These are phyloP conservation scores for Malthinus flaveolus DNA, from an alignment of 2,888 invertebrate genomes.

Conservation along the genomic window DNA sequence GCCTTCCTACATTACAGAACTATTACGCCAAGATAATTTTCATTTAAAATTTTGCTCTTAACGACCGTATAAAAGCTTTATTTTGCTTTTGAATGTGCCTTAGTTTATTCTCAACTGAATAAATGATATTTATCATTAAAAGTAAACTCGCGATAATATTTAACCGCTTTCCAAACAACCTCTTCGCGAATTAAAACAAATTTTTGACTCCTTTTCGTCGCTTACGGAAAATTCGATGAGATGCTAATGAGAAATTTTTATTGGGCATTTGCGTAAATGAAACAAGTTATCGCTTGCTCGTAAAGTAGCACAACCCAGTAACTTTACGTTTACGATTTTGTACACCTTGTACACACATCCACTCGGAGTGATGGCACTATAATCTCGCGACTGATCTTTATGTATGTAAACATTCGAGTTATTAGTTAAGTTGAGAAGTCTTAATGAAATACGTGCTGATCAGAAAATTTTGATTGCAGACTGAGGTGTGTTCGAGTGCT, in stretches of 20 bases:
- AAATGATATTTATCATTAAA: background rate
- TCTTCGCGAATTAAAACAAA: background rate
- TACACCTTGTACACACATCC: constrained; percentile 14
- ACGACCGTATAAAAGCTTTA: constrained; percentile 4
- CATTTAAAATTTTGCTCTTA: background rate
- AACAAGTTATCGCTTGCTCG: constrained; percentile 18
- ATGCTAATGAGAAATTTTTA: constrained; percentile 26
- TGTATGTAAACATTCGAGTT: constrained; percentile 28
- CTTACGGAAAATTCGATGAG: constrained; percentile 11
- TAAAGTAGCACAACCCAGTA: constrained; percentile 19
- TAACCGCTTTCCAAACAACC: background rate
- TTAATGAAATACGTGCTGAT: constrained; percentile 36
- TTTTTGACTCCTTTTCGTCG: background rate
- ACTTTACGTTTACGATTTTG: constrained; percentile 13
- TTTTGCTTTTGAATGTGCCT: background rate
- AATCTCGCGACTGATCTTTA: constrained; percentile 29
- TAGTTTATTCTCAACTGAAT: background rate
- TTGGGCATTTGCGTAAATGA: constrained; percentile 26
- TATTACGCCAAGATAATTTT: constrained; percentile 18
- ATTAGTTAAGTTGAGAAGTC: constrained; percentile 35
- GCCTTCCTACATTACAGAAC: constrained; percentile 15
- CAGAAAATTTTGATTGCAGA: constrained; percentile 62
- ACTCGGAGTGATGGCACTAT: constrained; percentile 26
- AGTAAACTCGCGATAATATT: background rate
- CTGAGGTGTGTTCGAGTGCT: constrained; percentile 88